Percentiles rank a stretch among this genome's conserved stretches.
phyloP scores from a whole-genome alignment of 2,888 invertebrate genomes.

The Merodon equestris region DNA sequence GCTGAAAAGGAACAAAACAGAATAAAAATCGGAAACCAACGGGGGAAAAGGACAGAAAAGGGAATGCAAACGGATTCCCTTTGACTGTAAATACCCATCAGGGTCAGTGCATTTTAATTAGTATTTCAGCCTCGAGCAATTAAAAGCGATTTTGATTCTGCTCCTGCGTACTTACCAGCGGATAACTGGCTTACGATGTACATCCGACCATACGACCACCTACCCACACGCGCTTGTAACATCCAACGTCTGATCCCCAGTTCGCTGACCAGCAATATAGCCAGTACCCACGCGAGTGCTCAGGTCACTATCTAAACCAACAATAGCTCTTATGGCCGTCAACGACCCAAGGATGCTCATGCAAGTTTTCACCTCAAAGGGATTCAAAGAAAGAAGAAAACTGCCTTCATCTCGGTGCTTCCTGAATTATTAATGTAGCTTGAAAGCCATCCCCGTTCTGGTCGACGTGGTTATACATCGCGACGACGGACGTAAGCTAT shows the following conservation, averaged over 20 bases:
- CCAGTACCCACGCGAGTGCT: conserved; percentile 22
- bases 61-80: conserved; percentile 30
- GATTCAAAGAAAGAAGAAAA: conserved; percentile 26
- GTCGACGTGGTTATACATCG: conserved; percentile 6
- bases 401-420: conserved; percentile 10
- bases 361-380: conserved; percentile 14
- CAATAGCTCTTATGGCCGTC: no score
- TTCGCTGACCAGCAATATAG: conserved; percentile 45
- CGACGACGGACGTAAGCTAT: conserved; percentile 24
- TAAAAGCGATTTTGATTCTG: conserved; percentile 52
- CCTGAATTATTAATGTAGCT: conserved; percentile 50
- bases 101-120: conserved; percentile 64
- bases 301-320: not conserved
- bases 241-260: conserved; percentile 19
- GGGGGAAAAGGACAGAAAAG: not conserved
- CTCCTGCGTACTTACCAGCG: not conserved
- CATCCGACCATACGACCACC: not conserved
- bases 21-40: no score
- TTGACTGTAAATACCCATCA: conserved; percentile 59
- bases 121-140: conserved; percentile 53
- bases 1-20: no score
- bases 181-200: not conserved
- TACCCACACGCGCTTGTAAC: not conserved
- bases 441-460: conserved; percentile 47
- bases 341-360: not conserved